Evolutionary conservation across 1,140 invertebrate genomes (phyloP).

Genomic region (Ostrea edulis): DNA sequence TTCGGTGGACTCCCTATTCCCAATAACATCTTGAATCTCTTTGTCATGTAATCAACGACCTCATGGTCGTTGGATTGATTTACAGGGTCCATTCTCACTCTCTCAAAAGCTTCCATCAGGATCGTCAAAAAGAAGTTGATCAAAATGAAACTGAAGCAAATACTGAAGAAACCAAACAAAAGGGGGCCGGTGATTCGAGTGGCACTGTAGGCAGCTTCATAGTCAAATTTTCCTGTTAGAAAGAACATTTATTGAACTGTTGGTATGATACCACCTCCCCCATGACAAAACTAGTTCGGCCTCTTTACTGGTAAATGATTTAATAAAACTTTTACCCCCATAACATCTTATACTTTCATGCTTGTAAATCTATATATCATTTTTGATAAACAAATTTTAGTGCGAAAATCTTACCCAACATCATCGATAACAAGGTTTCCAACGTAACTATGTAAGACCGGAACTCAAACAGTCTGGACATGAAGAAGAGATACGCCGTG

Average conservation of each 20-base stretch:
- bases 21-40: slow-evolving; percentile 52
- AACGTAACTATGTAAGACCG: slow-evolving; percentile 62
- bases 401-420: slow-evolving; percentile 61
- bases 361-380: too few species aligned
- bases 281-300: neutral
- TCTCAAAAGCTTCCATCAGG: slow-evolving; percentile 60
- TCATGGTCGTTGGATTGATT: slow-evolving; percentile 62
- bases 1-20: slow-evolving; percentile 52
- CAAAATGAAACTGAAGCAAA: slow-evolving; percentile 65
- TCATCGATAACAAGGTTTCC: slow-evolving; percentile 68
- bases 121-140: slow-evolving; percentile 70
- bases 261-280: neutral
- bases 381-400: neutral
- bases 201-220: slow-evolving; percentile 57
- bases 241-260: neutral
- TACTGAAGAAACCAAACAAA: slow-evolving; percentile 64
- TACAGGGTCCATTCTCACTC: slow-evolving; percentile 50
- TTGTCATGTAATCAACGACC: slow-evolving; percentile 57
- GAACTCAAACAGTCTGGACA: slow-evolving; percentile 56
- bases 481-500: slow-evolving; percentile 67
- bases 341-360: too few species aligned
- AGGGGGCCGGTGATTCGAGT: slow-evolving; percentile 56
- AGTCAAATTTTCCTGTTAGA: slow-evolving; percentile 62
- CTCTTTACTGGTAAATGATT: too few species aligned
- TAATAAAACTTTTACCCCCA: too few species aligned